A percentile compares a stretch with the other conserved stretches of the same genome.
Evolutionary conservation across 2,113 vertebrate genomes (phyloP).

Genomic region (Sceloporus tristichus): DNA sequence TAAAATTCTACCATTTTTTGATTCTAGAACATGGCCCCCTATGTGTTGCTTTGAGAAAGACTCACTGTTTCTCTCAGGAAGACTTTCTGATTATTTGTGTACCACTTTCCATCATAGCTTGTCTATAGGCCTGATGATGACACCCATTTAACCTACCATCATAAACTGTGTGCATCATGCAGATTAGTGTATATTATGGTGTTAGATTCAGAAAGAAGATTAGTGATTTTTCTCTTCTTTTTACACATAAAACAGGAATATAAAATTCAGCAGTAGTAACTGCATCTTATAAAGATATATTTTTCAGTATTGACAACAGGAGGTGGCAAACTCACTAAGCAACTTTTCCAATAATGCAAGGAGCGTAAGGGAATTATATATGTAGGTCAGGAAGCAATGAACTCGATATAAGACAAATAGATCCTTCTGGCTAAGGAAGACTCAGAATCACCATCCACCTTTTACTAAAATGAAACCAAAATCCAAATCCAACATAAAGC

Average conservation of each 20-base stretch:
- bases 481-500: slow-evolving; percentile 82
- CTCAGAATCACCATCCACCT: slow-evolving; percentile 77
- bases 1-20: background rate
- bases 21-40: background rate
- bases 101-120: background rate
- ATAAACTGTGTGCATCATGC: slow-evolving; percentile 21
- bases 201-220: slow-evolving; percentile 47
- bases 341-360: slow-evolving; percentile 73
- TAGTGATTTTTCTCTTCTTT: slow-evolving; percentile 48
- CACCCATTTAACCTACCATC: slow-evolving; percentile 43
- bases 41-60: background rate
- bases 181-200: slow-evolving; percentile 28
- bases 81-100: background rate
- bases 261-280: slow-evolving; percentile 54
- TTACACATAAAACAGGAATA: slow-evolving; percentile 30
- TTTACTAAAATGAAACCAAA: slow-evolving; percentile 84
- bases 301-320: slow-evolving; percentile 66
- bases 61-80: background rate
- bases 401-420: slow-evolving; percentile 62
- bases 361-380: slow-evolving; percentile 48
- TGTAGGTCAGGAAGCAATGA: slow-evolving; percentile 81
- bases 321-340: slow-evolving; percentile 68
- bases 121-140: background rate
- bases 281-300: slow-evolving; percentile 69
- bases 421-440: slow-evolving; percentile 74